phyloP scores from a whole-genome alignment of 1,140 invertebrate species.

The Araneus ventricosus region DNA sequence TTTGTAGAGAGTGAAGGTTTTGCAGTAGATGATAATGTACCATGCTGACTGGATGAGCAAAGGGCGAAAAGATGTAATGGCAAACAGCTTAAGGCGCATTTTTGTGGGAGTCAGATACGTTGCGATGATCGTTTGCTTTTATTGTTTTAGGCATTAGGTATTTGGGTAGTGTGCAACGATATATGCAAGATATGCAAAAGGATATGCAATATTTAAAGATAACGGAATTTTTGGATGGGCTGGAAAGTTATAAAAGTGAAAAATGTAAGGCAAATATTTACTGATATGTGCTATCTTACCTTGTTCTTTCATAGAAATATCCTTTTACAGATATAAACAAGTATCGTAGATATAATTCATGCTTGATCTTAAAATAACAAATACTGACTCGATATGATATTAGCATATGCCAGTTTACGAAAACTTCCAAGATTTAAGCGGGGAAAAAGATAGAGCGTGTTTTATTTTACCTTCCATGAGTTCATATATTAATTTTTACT shows the following conservation, averaged over 20 bases:
- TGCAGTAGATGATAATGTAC: not conserved
- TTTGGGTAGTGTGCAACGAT: not conserved
- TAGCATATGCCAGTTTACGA: too few species aligned
- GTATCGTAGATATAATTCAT: too few species aligned
- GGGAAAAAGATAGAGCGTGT: too few species aligned
- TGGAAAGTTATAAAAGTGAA: not conserved
- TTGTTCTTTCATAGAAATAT: too few species aligned
- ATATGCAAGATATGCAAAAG: not conserved
- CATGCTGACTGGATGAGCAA: not conserved
- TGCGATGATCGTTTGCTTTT: not conserved
- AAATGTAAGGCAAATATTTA: not conserved
- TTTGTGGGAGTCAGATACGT: not conserved
- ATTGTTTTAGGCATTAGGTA: not conserved
- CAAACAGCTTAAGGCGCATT: constrained; percentile 12
- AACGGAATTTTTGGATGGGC: not conserved
- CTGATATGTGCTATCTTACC: not conserved
- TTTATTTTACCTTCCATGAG: too few species aligned
- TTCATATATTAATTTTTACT: too few species aligned
- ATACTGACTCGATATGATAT: too few species aligned
- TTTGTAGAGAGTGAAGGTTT: not conserved
- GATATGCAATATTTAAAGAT: constrained; percentile 3
- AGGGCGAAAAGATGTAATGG: not conserved
- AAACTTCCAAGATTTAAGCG: too few species aligned
- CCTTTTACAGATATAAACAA: too few species aligned
- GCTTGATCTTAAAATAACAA: too few species aligned